A percentile compares a stretch with the other conserved stretches of the same genome.
phyloP scores from a whole-genome alignment of 1,140 invertebrate genomes.

The Drosophila santomea region DNA sequence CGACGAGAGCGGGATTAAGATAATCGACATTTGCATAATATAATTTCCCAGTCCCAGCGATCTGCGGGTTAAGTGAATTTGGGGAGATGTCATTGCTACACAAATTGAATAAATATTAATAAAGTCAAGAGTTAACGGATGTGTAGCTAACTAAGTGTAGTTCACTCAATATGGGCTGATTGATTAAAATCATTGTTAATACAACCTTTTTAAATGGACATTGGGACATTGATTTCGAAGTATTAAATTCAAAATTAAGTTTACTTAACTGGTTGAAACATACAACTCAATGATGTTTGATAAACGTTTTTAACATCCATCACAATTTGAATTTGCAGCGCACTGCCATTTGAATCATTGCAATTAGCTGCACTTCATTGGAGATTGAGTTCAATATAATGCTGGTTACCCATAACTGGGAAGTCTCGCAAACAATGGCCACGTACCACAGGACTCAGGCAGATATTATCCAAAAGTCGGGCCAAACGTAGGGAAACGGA shows the following conservation, averaged over 20 bases:
- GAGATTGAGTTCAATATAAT: conserved; percentile 13
- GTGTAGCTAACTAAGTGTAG: background rate
- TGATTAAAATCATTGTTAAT: background rate
- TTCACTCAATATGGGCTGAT: conserved; percentile 1
- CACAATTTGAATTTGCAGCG: background rate
- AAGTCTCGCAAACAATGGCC: conserved; percentile 54
- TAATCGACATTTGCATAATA: conserved; percentile 78
- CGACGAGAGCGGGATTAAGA: conserved; percentile 68
- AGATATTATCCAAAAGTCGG: conserved; percentile 57
- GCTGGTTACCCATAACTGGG: background rate
- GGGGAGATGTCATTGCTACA: conserved; percentile 1
- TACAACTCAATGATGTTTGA: no score
- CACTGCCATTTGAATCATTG: conserved; percentile 6
- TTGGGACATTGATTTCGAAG: background rate
- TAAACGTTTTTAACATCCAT: background rate
- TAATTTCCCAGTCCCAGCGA: conserved; percentile 34
- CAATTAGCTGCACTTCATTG: conserved; percentile 33
- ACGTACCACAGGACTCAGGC: conserved; percentile 49
- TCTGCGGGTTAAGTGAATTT: conserved; percentile 36
- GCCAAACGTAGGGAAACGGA: conserved; percentile 9
- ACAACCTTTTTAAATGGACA: background rate
- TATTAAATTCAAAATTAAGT: background rate
- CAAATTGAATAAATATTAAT: conserved; percentile 46
- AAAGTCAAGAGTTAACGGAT: conserved; percentile 22
- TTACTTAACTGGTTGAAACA: background rate